phyloP scores from a whole-genome alignment of 2,113 vertebrate genomes.

The Cyphomyrus plagiostoma region DNA sequence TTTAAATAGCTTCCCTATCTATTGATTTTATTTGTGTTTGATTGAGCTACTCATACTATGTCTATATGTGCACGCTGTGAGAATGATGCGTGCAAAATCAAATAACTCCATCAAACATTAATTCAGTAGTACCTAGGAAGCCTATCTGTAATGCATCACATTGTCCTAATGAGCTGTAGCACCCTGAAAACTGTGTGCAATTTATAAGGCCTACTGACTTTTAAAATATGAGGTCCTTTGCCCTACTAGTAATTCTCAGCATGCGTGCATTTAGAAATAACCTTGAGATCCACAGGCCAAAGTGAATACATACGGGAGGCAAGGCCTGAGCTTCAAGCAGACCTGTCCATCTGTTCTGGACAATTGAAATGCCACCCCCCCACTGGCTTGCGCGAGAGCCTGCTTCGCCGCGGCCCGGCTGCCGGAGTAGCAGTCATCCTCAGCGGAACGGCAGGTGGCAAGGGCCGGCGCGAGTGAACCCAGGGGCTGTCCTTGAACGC shows the following conservation, averaged over 20 bases:
- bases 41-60: background rate
- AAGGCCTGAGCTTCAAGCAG: background rate
- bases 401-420: background rate
- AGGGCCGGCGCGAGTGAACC: background rate
- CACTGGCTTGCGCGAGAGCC: background rate
- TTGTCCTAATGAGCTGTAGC: slow-evolving; percentile 3
- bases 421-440: background rate
- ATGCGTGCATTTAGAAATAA: background rate
- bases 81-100: background rate
- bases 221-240: background rate
- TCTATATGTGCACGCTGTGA: background rate
- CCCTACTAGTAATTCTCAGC: slow-evolving; percentile 15
- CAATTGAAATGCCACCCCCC: slow-evolving; percentile 13
- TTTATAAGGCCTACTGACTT: slow-evolving; percentile 1
- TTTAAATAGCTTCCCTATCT: slow-evolving; percentile 6
- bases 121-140: background rate
- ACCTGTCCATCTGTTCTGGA: slow-evolving; percentile 22
- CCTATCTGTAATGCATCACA: background rate
- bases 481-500: slow-evolving; percentile 12
- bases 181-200: background rate
- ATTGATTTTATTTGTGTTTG: slow-evolving; percentile 8
- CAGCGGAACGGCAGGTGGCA: background rate
- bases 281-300: slow-evolving; percentile 15
- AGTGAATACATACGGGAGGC: slow-evolving; percentile 1
- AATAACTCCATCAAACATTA: background rate